Evolutionary conservation across 2,113 vertebrate genomes (phyloP).

Genomic region (Hippocampus barbouri): DNA sequence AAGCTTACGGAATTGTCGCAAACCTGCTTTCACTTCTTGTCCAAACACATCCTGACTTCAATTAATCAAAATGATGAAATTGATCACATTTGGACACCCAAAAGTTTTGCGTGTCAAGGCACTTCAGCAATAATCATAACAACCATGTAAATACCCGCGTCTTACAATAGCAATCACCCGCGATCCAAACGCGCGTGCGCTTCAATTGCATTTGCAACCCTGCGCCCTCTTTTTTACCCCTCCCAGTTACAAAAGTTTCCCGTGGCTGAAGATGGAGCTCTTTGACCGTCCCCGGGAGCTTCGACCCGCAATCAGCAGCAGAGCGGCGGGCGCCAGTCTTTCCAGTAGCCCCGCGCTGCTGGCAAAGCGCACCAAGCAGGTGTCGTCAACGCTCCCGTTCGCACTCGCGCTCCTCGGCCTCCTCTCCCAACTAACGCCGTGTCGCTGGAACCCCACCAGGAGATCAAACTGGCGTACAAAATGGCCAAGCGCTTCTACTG

Average conservation of each 20-base stretch:
- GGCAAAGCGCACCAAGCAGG: constrained; percentile 97
- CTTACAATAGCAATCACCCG: too few relatives aligned
- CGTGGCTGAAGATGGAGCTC: constrained; percentile 80
- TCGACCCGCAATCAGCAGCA: constrained; percentile 78
- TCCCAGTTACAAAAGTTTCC: constrained; percentile 87
- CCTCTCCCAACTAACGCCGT: background rate
- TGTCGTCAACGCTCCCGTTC: constrained; percentile 38
- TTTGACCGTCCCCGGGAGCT: constrained; percentile 87
- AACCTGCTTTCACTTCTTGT: too few relatives aligned
- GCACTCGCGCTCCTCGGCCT: background rate
- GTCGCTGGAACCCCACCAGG: constrained; percentile 69
- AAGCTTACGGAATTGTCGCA: too few relatives aligned
- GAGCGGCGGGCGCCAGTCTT: constrained; percentile 75
- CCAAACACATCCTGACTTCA: too few relatives aligned
- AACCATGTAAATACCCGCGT: too few relatives aligned
- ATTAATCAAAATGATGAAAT: too few relatives aligned
- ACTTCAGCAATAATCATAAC: too few relatives aligned
- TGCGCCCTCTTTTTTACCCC: too few relatives aligned
- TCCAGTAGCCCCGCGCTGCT: constrained; percentile 90
- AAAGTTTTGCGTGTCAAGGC: too few relatives aligned
- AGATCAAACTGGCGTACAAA: constrained; percentile 93
- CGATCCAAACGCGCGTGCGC: too few relatives aligned
- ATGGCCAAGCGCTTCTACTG: constrained; percentile 84
- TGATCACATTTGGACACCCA: too few relatives aligned
- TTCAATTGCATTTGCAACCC: too few relatives aligned